Evolutionary conservation across 2,113 vertebrate species (phyloP), one percentile per base, ranked within the genome.

Genomic region (Astur gentilis): DNA sequence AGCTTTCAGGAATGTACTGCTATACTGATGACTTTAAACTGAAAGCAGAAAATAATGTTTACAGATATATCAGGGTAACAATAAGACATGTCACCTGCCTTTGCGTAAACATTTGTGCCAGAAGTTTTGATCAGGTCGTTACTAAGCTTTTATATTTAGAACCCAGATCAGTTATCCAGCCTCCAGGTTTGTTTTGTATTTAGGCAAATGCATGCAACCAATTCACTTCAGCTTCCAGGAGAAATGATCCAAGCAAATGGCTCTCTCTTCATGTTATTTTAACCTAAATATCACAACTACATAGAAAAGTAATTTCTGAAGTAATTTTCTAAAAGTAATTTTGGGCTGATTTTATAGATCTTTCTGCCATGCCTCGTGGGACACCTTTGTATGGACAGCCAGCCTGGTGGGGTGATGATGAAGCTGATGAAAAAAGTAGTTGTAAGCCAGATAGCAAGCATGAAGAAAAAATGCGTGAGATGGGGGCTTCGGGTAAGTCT

Each of bases 391-490:
- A 99, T 64, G 99, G 99, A 12, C 99, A 99, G 87, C 99, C 99
- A 12, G 99, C 99, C 10, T 99, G 99, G 99, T 99, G 99, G 99
- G 99, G 99, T 52, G 99, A 99, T 45, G 99, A 98, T 52, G 99
- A 99, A 26, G 98, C 99, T 32, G 99, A 99, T 82, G 99, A 99
- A 70, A 98, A 99, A 96, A 98, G 98, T 97, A 98, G 98, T 83
- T 98, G 98, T 97, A 99, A 99, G 92, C 98, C 98, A 70, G 99
- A 99, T 78, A 98, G 97, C 90, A 99, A 99, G 95, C 82, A 97
- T 38, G 98, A 98, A 93, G 98, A 95, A 79, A 99, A 99, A 97
- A 98, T 97, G 55, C 98, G 98, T 13, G 99, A 99, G 93, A 83
- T 96, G 11, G 95, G 96, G 45, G 89, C 98, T 81, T 96, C 98